A percentile compares a stretch with the other conserved stretches of the same genome.
Evolutionary conservation across 2,888 invertebrate genomes (phyloP).

Genomic region (Ophion ellenae): DNA sequence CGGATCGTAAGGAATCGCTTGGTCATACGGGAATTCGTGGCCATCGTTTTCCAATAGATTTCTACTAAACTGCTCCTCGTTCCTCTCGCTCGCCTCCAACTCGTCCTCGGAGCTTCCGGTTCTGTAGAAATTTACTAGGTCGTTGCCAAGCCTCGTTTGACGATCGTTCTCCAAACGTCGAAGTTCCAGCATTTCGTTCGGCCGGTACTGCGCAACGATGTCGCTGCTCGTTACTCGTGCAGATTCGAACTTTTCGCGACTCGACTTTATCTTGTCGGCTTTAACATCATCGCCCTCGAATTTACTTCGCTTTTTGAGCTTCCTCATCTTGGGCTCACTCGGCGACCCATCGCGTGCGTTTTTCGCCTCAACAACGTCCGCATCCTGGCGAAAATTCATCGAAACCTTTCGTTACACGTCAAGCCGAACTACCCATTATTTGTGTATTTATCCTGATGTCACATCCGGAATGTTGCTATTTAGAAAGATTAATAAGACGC

Average conservation of each 20-base stretch:
- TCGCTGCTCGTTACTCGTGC: not conserved
- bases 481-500: too few species aligned
- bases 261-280: not conserved
- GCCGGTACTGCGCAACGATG: too few species aligned
- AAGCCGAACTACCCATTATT: too few species aligned
- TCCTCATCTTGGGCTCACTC: not conserved
- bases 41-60: too few species aligned
- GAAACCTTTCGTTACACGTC: not conserved
- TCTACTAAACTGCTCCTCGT: too few species aligned
- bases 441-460: too few species aligned
- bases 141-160: not conserved
- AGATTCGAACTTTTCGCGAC: not conserved
- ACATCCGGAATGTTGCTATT: too few species aligned
- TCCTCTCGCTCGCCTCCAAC: too few species aligned
- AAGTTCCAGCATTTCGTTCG: constrained; percentile 2
- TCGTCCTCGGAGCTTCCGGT: too few species aligned
- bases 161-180: not conserved
- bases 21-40: not conserved
- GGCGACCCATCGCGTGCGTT: not conserved
- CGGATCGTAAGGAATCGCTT: not conserved
- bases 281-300: not conserved
- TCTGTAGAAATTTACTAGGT: too few species aligned
- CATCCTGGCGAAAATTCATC: not conserved
- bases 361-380: not conserved
- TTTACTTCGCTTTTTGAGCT: constrained; percentile 8